These are phyloP conservation scores for Cataglyphis rosenhaueri DNA, from an alignment of 2,888 invertebrate genomes.

Conservation along the genomic window DNA sequence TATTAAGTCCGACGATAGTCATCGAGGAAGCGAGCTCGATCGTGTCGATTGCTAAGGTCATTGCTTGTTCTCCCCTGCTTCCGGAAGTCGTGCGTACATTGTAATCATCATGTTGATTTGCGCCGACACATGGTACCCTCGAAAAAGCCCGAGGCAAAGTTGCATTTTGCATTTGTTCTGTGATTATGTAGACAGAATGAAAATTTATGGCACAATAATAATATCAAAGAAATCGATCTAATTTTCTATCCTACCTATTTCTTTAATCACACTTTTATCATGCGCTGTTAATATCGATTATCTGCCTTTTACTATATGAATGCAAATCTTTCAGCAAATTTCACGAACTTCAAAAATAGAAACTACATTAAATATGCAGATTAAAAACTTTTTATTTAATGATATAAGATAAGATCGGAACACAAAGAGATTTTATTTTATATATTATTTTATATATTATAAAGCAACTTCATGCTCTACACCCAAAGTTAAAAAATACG, in stretches of 20 bases:
- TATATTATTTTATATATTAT: not conserved
- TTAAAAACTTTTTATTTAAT: not conserved
- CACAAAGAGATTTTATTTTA: not conserved
- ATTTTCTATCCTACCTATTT: not conserved
- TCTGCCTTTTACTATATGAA: not conserved
- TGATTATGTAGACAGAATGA: not conserved
- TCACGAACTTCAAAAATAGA: not conserved
- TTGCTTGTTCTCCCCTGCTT: constrained; percentile 69
- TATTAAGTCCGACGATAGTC: constrained; percentile 61
- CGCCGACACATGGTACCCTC: constrained; percentile 14
- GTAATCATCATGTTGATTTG: constrained; percentile 43
- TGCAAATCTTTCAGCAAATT: not conserved
- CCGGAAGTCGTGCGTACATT: constrained; percentile 63
- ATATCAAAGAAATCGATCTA: not conserved
- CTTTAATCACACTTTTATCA: not conserved
- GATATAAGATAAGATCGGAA: not conserved
- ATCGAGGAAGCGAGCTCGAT: constrained; percentile 71
- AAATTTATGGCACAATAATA: not conserved
- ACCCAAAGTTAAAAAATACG: constrained; percentile 7
- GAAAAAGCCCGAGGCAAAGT: constrained; percentile 10
- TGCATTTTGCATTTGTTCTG: not conserved
- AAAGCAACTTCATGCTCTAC: not conserved
- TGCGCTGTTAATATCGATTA: not conserved
- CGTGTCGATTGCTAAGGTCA: constrained; percentile 73
- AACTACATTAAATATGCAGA: not conserved